These are phyloP conservation scores for Acromyrmex echinatior DNA, from an alignment of 1,140 invertebrate genomes.

Conservation along the genomic window DNA sequence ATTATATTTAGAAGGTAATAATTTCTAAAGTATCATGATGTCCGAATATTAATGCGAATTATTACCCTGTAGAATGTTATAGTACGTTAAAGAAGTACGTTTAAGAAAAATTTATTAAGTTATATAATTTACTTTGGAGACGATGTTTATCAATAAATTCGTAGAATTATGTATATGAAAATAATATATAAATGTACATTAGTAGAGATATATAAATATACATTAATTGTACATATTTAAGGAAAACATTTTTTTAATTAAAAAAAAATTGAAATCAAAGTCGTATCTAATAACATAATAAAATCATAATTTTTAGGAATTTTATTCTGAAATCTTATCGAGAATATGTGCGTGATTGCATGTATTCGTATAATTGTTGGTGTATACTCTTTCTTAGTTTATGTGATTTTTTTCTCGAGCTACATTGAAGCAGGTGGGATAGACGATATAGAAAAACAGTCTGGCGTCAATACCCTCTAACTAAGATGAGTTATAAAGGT, in stretches of 20 bases:
- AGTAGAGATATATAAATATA: too few relatives aligned
- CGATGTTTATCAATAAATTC: not conserved
- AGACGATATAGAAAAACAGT: slow-evolving; percentile 62
- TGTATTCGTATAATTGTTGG: not conserved
- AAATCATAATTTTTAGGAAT: not conserved
- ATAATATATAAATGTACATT: not conserved
- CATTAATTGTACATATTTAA: not conserved
- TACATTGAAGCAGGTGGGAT: slow-evolving; percentile 75
- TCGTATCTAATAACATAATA: not conserved
- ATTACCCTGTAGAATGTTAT: not conserved
- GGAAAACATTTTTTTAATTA: not conserved
- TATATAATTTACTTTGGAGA: not conserved
- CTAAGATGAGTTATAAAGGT: slow-evolving; percentile 70
- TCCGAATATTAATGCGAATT: too few relatives aligned
- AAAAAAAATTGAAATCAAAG: not conserved
- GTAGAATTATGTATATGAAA: not conserved
- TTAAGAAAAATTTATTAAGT: slow-evolving; percentile 24
- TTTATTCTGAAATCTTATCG: not conserved
- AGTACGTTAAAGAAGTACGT: not conserved
- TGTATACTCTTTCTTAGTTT: not conserved
- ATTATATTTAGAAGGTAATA: too few relatives aligned
- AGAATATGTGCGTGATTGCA: not conserved
- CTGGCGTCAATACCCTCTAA: slow-evolving; percentile 79
- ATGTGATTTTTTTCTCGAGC: slow-evolving; percentile 16
- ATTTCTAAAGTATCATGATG: too few relatives aligned